Evolutionary conservation across 1,140 invertebrate species (phyloP).

Genomic region (Andrena cerasifolii): DNA sequence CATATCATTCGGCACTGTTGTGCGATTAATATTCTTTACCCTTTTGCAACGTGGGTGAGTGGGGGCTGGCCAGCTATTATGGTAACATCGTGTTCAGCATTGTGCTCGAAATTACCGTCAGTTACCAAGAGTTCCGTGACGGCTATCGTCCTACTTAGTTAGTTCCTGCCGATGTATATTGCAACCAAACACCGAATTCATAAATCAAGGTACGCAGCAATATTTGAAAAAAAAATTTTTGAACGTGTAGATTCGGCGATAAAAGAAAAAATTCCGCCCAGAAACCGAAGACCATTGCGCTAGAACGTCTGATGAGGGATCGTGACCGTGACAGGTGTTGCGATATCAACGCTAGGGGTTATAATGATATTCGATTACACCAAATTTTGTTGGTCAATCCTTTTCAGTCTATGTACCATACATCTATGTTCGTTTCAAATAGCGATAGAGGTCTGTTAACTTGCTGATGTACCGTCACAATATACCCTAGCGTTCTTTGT

Average conservation of each 20-base stretch:
- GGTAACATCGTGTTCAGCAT: constrained; percentile 69
- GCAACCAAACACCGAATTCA: not conserved
- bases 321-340: constrained; percentile 1
- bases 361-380: too few relatives aligned
- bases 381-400: too few relatives aligned
- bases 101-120: constrained; percentile 60
- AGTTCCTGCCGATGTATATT: constrained; percentile 43
- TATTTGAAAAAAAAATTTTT: not conserved
- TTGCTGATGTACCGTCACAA: too few relatives aligned
- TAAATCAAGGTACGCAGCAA: constrained; percentile 32
- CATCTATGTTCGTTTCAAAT: too few relatives aligned
- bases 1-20: not conserved
- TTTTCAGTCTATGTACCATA: too few relatives aligned
- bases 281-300: too few relatives aligned
- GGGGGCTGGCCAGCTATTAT: constrained; percentile 71
- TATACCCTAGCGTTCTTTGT: too few relatives aligned
- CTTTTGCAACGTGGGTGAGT: constrained; percentile 56
- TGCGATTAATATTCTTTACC: constrained; percentile 44
- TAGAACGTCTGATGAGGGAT: not conserved
- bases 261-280: too few relatives aligned
- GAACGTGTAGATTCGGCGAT: too few relatives aligned
- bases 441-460: too few relatives aligned
- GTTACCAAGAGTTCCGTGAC: constrained; percentile 63
- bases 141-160: constrained; percentile 52
- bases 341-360: not conserved